These are phyloP conservation scores for Leptopilina myrica DNA, from an alignment of 2,888 invertebrate species.

Conservation along the genomic window DNA sequence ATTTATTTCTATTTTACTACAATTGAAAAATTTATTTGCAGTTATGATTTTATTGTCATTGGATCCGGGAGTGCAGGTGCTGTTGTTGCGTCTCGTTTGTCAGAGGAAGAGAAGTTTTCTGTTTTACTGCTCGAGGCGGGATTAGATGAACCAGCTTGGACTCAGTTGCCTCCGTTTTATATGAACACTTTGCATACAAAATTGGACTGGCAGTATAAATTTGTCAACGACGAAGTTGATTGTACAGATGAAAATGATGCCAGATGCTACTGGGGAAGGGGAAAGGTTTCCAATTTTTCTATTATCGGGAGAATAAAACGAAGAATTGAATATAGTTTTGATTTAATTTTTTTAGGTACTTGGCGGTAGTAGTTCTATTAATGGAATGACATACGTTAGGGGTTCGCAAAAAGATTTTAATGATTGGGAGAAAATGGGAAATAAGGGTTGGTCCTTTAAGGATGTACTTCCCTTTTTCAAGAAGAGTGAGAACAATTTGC, in stretches of 20 bases:
- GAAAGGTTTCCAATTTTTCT: constrained; percentile 65
- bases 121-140: constrained; percentile 82
- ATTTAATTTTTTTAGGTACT: too few species aligned
- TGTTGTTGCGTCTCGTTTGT: constrained; percentile 78
- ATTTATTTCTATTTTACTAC: too few species aligned
- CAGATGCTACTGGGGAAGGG: constrained; percentile 90
- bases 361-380: constrained; percentile 92
- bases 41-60: constrained; percentile 84
- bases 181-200: constrained; percentile 90
- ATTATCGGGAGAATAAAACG: too few species aligned
- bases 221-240: constrained; percentile 88
- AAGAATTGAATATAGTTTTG: too few species aligned
- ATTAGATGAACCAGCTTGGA: constrained; percentile 81
- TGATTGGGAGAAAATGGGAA: constrained; percentile 90
- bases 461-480: constrained; percentile 94
- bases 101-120: constrained; percentile 83
- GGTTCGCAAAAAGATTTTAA: constrained; percentile 89
- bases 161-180: constrained; percentile 93
- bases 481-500: constrained; percentile 90
- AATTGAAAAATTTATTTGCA: constrained; percentile 49
- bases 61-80: constrained; percentile 77
- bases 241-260: constrained; percentile 85
- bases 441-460: constrained; percentile 92
- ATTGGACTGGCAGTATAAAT: constrained; percentile 92
- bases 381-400: constrained; percentile 78